Evolutionary conservation across 2,113 vertebrate genomes (phyloP), one percentile per base, ranked within the genome.

Genomic region (Neopipo cinnamomea): DNA sequence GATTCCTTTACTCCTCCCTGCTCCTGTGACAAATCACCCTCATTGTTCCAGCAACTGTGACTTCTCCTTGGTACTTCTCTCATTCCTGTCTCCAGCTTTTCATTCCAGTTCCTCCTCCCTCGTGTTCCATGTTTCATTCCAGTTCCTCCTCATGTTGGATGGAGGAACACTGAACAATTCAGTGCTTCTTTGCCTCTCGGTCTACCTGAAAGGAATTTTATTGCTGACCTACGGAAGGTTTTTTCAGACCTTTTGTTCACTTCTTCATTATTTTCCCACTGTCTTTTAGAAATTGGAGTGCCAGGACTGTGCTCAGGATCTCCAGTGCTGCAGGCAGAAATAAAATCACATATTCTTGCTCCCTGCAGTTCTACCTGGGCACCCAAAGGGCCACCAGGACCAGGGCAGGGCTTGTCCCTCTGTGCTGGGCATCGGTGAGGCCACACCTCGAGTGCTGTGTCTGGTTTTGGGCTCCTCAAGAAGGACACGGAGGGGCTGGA

Each of bases 41-140:
- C 12, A 2, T 14, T 52, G 28, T 18, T 65, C 46, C 0, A 2
- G 0, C 0, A 2, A 0, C 12, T 14, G 35, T 15, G 12, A 25
- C 7, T 70, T 65, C 44, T 52, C 25, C 9, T 12, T 21, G 27
- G 27, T 35, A 12, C 14, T 49, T 31, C 5, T 18, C 39, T 33
- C 1, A 1, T 55, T 81, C 19, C 50, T 12, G 5, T 44, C 63
- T 46, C 61, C 80, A 74, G 18, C 11, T 17, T 55, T 50, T 66
- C 28, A 6, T 49, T 58, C 52, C 58, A 19, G 8, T 19, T 55
- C 33, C 16, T 24, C 8, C 47, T 63, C 39, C 42, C 68, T 28
- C 28, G 13, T 49, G 49, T 25, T 49, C 49, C 49, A 49, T 24
- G 23, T 55, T 46, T 65, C 31, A 8, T 49, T 58, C 52, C 58